phyloP scores from a whole-genome alignment of 1,140 invertebrate genomes.

The Zaprionus africanus region DNA sequence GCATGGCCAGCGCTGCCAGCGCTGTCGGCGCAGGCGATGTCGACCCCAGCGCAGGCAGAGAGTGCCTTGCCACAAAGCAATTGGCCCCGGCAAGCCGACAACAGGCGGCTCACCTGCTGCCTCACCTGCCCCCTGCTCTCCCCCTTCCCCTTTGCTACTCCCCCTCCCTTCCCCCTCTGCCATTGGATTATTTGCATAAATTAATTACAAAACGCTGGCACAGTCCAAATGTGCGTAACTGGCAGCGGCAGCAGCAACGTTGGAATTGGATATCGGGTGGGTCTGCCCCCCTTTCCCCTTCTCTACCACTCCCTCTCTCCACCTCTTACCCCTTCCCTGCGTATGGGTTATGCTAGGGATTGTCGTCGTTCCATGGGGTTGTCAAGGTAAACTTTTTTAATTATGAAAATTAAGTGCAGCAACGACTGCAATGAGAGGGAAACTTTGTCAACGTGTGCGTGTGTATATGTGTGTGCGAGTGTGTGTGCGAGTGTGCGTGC shows the following conservation, averaged over 20 bases:
- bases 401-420: conserved; percentile 80
- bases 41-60: background rate
- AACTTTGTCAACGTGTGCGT: conserved; percentile 49
- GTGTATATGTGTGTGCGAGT: background rate
- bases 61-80: conserved; percentile 30
- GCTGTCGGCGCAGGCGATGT: background rate
- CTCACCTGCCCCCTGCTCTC: background rate
- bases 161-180: background rate
- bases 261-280: conserved; percentile 36
- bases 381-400: conserved; percentile 80
- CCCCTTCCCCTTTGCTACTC: background rate
- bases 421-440: conserved; percentile 61
- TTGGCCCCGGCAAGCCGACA: conserved; percentile 11
- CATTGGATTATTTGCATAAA: conserved; percentile 78
- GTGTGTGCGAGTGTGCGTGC: background rate
- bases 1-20: conserved; percentile 34
- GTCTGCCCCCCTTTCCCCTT: background rate
- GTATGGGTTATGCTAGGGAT: conserved; percentile 15
- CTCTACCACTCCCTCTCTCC: background rate
- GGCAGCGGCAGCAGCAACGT: conserved; percentile 12
- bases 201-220: conserved; percentile 77
- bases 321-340: background rate
- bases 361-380: conserved; percentile 55
- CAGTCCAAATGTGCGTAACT: conserved; percentile 62
- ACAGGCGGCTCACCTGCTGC: background rate